A percentile compares a stretch with the other conserved stretches of the same genome.
phyloP scores from a whole-genome alignment of 2,888 invertebrate genomes.

The Heliconius aoede region DNA sequence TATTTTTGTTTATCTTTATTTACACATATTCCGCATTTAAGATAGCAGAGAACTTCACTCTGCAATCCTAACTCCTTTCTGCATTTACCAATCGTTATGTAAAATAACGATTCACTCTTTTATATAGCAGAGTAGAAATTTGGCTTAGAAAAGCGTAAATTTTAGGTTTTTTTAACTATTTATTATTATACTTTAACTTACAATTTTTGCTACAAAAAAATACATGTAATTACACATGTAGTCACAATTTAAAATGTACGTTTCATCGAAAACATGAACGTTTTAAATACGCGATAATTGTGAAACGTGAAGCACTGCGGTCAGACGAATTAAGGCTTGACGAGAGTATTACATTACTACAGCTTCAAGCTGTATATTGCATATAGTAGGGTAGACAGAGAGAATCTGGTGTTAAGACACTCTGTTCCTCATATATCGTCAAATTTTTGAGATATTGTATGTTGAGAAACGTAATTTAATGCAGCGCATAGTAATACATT shows the following conservation, averaged over 20 bases:
- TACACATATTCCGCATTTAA: neutral
- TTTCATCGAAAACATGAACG: neutral
- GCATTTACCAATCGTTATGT: too few relatives aligned
- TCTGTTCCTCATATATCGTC: neutral
- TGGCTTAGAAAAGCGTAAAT: too few relatives aligned
- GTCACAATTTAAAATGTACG: neutral
- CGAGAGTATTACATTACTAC: neutral
- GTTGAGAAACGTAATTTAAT: neutral
- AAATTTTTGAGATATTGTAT: neutral
- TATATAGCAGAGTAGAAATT: too few relatives aligned
- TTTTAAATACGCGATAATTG: slow-evolving; percentile 17
- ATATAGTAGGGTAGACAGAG: neutral
- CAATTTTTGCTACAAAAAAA: neutral
- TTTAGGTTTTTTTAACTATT: too few relatives aligned
- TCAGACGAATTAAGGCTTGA: slow-evolving; percentile 2
- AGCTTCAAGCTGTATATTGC: neutral
- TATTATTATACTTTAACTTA: neutral
- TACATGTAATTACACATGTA: neutral
- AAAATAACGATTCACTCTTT: too few relatives aligned
- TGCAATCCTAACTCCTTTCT: too few relatives aligned
- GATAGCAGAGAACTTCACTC: neutral
- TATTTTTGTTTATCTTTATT: neutral
- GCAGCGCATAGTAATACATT: neutral
- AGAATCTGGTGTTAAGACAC: neutral
- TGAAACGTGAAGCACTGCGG: slow-evolving; percentile 15